Evolutionary conservation across 1,140 invertebrate species (phyloP), one percentile per base, ranked within the genome.

Genomic region (Zaprionus tsacasi): DNA sequence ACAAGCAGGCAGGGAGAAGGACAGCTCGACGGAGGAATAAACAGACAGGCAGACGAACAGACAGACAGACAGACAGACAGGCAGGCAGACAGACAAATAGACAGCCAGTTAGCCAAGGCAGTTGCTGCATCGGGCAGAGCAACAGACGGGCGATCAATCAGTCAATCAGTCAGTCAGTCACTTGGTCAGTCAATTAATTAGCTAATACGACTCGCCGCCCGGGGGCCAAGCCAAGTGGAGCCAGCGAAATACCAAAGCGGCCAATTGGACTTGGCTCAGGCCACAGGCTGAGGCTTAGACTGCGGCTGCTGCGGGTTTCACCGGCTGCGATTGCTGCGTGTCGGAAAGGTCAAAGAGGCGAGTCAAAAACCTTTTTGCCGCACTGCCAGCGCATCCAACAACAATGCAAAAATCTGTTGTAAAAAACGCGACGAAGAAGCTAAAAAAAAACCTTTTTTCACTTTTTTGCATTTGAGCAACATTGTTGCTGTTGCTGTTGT

Each of bases 391-490:
- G 73, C 81, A 77, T 76, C 76, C 69, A 83, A 77, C 78, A 85
- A 66, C 54, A 57, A 66, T 66, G 64, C 27, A 66, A 55, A 52
- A 36, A 15, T 38, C 27, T 27, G 52, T 33, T 13, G 50, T 25
- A 55, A 50, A 55, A 25, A 54, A 79, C 78, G 61, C 75, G 56
- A 15, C 48, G n/a, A 25, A 48, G 56, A 30, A 35, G 13, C 50
- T 52, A 61, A 33, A 58, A 61, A 33, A 58, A 74, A 69, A 69
- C 60, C 66, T 81, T 74, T 79, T 79, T 82, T 70, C 59, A 30
- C 27, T 73, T 81, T 74, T 79, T 79, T 82, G 76, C 79, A 82
- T 87, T 86, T 87, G 76, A 79, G 50, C 50, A 65, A 66, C 64
- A 66, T 56, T 66, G 64, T 30, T 30, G 27, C 27, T 30, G 27